Evolutionary conservation across 2,797 vertebrate genomes (phyloP), one percentile per base, ranked within the genome.

Genomic region (Psittacula derbiana): DNA sequence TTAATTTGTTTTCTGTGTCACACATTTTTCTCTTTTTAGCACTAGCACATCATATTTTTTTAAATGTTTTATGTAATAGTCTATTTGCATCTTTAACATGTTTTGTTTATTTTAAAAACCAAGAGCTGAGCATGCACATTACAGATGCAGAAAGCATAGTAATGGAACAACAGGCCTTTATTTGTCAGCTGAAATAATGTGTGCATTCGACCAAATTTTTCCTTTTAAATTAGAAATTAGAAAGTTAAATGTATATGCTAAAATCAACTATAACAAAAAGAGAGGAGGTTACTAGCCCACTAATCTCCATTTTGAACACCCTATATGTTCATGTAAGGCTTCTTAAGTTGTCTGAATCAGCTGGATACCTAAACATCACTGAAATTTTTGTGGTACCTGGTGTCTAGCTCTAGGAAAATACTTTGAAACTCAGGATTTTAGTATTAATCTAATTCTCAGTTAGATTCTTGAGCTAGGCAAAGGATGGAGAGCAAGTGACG

Each of bases 101-200:
- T 75, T 96, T 92, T 95, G 82, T 83, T 93, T 95, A 75, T 91
- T 95, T 94, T 55, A 92, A 88, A 96, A 94, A 65, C 5, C 58
- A 88, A 81, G 80, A 92, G 86, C 93, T 95, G 80, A 95, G 73
- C 62, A 72, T 36, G 88, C 86, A 96, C 23, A 88, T 96, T 95
- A 93, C 65, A 3, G 10, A 90, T 67, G 88, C 75, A 94, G 89
- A 96, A 96, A 90, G 71, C 65, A 76, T 3, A 80, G 43, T 33
- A 94, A 95, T 74, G 52, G 74, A 92, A 88, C 33, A 91, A n/a
- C 47, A 91, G 62, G 33, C 52, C 23, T 70, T 92, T 91, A 80
- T 93, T 95, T 95, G 65, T 80, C 76, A 93, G 89, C 70, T 92
- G 78, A 92, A 95, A 91, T 92, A 90, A 91, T 80, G 61, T 0